Conservation (phyloP, 2,797 vertebrate species). For the Columba guinea region DNA sequence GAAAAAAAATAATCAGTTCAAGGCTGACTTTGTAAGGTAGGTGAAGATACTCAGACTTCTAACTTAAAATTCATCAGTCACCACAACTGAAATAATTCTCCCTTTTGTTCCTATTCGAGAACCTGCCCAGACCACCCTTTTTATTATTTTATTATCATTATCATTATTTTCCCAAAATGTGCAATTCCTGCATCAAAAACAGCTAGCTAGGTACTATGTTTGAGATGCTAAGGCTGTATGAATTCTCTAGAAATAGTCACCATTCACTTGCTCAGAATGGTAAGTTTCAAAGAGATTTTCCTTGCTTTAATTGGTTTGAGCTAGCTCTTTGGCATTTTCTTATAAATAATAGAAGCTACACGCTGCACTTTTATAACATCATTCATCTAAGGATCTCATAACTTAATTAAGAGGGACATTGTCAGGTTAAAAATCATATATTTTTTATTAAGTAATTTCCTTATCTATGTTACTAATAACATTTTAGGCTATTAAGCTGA, state of each 20-base stretch:
- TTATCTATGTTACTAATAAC: conserved; percentile 73
- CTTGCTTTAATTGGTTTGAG: conserved; percentile 66
- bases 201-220: not conserved
- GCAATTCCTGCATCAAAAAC: not conserved
- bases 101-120: not conserved
- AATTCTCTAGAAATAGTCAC: conserved; percentile 24
- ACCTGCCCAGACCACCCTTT: not conserved
- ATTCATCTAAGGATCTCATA: conserved; percentile 70
- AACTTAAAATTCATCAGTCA: not conserved
- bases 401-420: conserved; percentile 75
- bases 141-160: not conserved
- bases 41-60: not conserved
- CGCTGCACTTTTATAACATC: conserved; percentile 69
- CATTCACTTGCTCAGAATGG: conserved; percentile 11
- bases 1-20: not conserved
- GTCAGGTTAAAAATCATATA: conserved; percentile 73
- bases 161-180: not conserved
- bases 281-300: conserved; percentile 55
- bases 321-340: conserved; percentile 66
- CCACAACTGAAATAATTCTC: not conserved
- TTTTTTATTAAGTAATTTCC: conserved; percentile 76
- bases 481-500: conserved; percentile 69
- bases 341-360: conserved; percentile 73
- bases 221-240: not conserved
- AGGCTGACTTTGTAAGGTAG: not conserved